Conservation (phyloP, 2,113 vertebrate genomes). For the Tricholaema leucomelas region DNA sequence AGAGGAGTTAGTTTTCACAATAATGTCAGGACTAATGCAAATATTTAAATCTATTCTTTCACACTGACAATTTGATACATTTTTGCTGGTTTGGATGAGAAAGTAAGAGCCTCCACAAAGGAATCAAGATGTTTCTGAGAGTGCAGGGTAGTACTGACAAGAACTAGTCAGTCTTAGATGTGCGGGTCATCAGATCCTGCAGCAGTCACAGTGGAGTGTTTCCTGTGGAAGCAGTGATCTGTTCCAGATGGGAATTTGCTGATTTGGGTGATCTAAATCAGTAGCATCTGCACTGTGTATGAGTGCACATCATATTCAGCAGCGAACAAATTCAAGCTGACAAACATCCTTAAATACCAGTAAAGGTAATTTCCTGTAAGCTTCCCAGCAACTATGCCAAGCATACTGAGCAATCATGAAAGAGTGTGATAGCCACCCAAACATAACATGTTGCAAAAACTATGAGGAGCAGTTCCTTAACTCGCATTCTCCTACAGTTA, state of each 20-base stretch:
- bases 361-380: background rate
- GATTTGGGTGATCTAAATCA: background rate
- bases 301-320: background rate
- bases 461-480: background rate
- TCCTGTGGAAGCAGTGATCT: background rate
- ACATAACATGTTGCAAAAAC: rapidly evolving
- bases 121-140: background rate
- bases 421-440: background rate
- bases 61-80: background rate
- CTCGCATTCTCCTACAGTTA: background rate
- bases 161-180: background rate
- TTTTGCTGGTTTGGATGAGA: background rate
- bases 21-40: background rate
- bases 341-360: background rate
- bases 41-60: background rate
- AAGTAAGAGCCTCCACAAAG: background rate
- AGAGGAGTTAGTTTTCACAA: background rate
- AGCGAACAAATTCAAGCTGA: background rate
- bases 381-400: background rate
- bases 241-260: background rate
- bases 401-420: background rate
- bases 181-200: background rate
- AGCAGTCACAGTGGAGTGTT: background rate
- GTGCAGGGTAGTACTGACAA: background rate
- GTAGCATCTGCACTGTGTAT: background rate